Base-by-base conservation (phyloP, 1,140 invertebrate genomes). In the Latrodectus geometricus region DNA sequence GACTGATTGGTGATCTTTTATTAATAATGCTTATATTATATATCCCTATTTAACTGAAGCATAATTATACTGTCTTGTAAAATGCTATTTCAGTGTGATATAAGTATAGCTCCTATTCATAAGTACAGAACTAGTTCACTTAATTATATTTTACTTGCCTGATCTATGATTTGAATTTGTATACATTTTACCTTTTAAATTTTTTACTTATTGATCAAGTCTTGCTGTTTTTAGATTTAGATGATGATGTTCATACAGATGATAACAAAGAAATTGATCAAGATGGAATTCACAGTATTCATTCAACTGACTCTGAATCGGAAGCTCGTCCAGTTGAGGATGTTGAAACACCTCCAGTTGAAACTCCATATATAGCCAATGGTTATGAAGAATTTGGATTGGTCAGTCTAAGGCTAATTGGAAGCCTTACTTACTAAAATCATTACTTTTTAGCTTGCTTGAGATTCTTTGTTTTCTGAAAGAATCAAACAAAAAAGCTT, bases 381-480 rank as follows among this genome's bases (percentile, higher is more conserved):
- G 92, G 91, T 49, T 93, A 94, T 89, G 95, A 95, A 90, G 92
- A 95, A 89, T 92, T 96, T 88, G 95, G 95, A 83, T 92, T 92
- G 91, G 95, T 95, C 90, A 90, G 91, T 90, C 11, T 5, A 9
- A 15, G 9, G 5, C 35, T 35, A 35, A 35, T 35, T 70, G 1
- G 2, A 17, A 21, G 12, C 9, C 9, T 21, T 70, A 21, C n/a
- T 65, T 65, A 65, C 56, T 65, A n/a, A 35, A 35, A 35, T 3
- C 35, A 35, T 35, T 35, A 35, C 35, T 35, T 35, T 5, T 5
- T 35, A 35, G 35, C 7, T 65, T 65, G 7, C 2, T 2, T 65
- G 56, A n/a, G 56, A 65, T 15, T 65, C 12, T 65, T n/a, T 35
- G 35, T 35, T 35, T 35, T 35, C 35, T 35, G 35, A 3, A 3